Base-by-base conservation (phyloP, 2,113 vertebrate species). In the Ptilorrhoa leucosticta region DNA sequence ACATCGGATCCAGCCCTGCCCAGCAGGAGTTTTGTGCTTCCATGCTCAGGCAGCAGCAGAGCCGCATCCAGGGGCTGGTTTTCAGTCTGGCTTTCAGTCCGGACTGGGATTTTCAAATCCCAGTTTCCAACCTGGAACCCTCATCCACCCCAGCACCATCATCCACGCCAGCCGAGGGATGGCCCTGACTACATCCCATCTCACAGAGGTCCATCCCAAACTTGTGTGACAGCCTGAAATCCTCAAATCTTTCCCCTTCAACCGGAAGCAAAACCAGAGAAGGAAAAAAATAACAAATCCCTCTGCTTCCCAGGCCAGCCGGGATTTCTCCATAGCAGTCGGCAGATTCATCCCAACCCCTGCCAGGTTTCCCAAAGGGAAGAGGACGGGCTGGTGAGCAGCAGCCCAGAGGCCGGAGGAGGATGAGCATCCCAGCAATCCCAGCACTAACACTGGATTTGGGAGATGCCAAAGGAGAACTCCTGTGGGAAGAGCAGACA, bases 1-100 rank as follows among this genome's bases (percentile, higher is more conserved):
- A 37, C 16, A 0, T 0, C 0, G 1, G 24, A 18, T 42, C 30
- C 30, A 4, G 0, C 40, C 24, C 53, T 28, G 17, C 21, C 37
- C 47, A 17, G 10, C 15, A 0, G 1, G 5, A 40, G 4, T 65
- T 61, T 31, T 27, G 39, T 27, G 37, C 4, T 48, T 33, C 22
- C 24, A 2, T 2, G 10, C 42, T 66, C 48, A 28, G 4, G 44
- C 39, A 60, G 66, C 13, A 51, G 31, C 58, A 65, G n/a, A 28
- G 20, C 16, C 1, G 0, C 37, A n/a, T 21, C 48, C 68, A 48
- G 50, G 0, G 11, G 31, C 27, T 63, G 56, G 21, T 70, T 90
- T 80, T 23, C 0, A 65, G 30, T 22, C 40, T 0, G 2, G 27
- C 8, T 69, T 63, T 80, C 8, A 53, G 76, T 33, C 51, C 37